These are phyloP conservation scores for Corynorhinus townsendii DNA, from an alignment of 2,113 vertebrate genomes.

Conservation along the genomic window DNA sequence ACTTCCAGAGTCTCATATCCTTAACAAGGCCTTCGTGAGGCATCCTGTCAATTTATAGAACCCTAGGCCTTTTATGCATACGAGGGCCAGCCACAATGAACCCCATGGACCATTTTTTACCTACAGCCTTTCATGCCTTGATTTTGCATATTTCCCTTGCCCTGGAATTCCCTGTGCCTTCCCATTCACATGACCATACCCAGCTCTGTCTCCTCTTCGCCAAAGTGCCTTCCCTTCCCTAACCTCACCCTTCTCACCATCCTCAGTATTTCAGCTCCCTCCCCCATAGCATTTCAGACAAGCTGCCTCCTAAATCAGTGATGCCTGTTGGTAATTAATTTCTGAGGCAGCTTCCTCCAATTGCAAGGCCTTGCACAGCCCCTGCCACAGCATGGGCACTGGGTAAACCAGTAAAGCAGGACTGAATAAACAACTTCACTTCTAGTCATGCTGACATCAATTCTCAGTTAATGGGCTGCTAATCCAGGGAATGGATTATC, in stretches of 20 bases:
- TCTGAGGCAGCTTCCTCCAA: neutral
- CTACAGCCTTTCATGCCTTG: neutral
- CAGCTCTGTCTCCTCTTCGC: neutral
- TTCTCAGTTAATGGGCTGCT: constrained; percentile 17
- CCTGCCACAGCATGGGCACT: neutral
- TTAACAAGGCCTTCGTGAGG: neutral
- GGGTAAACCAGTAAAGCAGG: neutral
- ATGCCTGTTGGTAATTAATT: neutral
- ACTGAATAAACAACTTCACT: neutral
- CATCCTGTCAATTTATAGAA: neutral
- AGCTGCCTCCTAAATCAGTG: neutral
- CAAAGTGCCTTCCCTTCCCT: neutral
- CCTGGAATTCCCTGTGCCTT: neutral
- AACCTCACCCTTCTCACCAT: rapidly evolving
- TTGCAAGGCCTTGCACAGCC: neutral
- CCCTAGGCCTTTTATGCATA: neutral
- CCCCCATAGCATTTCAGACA: neutral
- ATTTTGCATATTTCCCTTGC: neutral
- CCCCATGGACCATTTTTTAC: too few relatives aligned
- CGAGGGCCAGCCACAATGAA: neutral
- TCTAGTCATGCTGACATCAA: neutral
- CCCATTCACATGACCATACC: neutral
- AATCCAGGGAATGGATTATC: constrained; percentile 10
- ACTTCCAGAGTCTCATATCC: neutral
- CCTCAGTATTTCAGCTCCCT: neutral